A percentile compares a stretch with the other conserved stretches of the same genome.
Evolutionary conservation across 2,888 invertebrate genomes (phyloP).

Genomic region (Cremastobaeus sp.): DNA sequence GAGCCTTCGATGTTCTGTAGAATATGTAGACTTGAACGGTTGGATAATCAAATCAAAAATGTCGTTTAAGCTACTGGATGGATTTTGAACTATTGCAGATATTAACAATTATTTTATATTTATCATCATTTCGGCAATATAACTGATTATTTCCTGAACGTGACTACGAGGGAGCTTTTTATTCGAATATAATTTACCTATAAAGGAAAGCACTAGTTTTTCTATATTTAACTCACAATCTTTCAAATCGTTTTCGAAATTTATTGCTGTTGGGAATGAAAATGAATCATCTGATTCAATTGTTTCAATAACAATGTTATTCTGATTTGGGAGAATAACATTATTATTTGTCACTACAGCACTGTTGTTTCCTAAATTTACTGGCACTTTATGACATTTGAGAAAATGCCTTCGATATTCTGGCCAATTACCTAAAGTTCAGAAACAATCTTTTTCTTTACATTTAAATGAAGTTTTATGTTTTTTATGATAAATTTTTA

Average conservation of each 20-base stretch:
- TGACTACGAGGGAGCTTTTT: background rate
- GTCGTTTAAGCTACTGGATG: background rate
- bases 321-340: too few species aligned
- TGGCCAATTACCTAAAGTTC: background rate
- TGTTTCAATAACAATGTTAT: too few species aligned
- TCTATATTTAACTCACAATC: background rate
- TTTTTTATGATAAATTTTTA: too few species aligned
- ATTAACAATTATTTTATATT: background rate
- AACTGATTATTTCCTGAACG: background rate
- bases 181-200: background rate
- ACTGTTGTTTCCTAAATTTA: too few species aligned
- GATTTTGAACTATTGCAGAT: too few species aligned
- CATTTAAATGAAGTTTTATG: too few species aligned
- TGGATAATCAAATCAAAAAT: background rate
- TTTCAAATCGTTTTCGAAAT: too few species aligned
- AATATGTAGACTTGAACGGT: background rate
- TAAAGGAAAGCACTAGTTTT: background rate
- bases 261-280: too few species aligned
- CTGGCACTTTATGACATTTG: too few species aligned
- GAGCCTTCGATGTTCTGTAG: background rate
- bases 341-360: too few species aligned
- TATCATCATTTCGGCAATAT: background rate
- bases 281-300: too few species aligned
- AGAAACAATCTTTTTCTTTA: background rate
- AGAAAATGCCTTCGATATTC: background rate